Percentiles rank a stretch among this genome's conserved stretches.
Evolutionary conservation across 1,140 invertebrate species (phyloP).

Genomic region (Drosophila athabasca): DNA sequence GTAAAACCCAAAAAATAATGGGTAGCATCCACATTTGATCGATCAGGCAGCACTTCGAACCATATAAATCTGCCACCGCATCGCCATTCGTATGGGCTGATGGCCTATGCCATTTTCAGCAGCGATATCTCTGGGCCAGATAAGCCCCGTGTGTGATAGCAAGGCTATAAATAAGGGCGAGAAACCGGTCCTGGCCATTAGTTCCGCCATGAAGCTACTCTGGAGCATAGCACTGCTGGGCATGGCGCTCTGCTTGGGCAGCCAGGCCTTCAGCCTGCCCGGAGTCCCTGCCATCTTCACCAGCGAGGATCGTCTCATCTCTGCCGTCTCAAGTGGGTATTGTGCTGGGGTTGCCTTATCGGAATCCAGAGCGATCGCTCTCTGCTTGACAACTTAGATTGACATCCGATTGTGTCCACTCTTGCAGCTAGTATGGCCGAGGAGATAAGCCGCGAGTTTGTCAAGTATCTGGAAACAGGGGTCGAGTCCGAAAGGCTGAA

Average conservation of each 20-base stretch:
- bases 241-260: conserved; percentile 18
- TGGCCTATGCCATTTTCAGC: not conserved
- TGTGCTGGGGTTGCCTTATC: too few relatives aligned
- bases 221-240: conserved; percentile 46
- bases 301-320: conserved; percentile 26
- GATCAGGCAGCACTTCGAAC: not conserved
- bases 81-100: conserved; percentile 21
- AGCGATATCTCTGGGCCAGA: conserved; percentile 26
- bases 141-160: conserved; percentile 33
- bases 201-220: conserved; percentile 46
- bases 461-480: conserved; percentile 60
- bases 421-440: conserved; percentile 53
- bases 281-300: conserved; percentile 27
- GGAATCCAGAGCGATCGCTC: not conserved
- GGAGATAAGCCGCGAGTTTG: conserved; percentile 65
- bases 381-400: conserved; percentile 36
- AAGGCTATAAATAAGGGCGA: conserved; percentile 51
- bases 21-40: not conserved
- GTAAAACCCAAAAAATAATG: too few relatives aligned
- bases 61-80: conserved; percentile 5
- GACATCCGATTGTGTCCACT: conserved; percentile 7
- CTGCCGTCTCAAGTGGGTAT: conserved; percentile 46
- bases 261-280: conserved; percentile 26
- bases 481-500: conserved; percentile 37
- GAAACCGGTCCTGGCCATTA: conserved; percentile 12